Evolutionary conservation across 1,140 invertebrate genomes (phyloP), one percentile per base, ranked within the genome.

Genomic region (Penaeus indicus): DNA sequence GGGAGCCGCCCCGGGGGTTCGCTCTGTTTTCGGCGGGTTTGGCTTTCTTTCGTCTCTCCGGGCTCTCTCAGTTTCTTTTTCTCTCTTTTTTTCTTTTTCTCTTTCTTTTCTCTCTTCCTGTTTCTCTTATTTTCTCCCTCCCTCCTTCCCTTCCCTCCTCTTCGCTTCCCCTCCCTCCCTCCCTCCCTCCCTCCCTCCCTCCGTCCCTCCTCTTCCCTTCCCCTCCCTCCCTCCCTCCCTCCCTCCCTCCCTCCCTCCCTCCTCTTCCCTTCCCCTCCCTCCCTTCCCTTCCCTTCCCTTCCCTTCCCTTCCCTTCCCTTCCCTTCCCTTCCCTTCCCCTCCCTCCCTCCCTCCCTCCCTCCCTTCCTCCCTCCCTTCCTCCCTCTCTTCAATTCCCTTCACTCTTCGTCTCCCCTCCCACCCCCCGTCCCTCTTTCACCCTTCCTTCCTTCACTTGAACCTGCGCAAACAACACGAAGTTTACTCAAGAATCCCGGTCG

Each of bases 311-410:
- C 64, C 18, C 64, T 67, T 16, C 25, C 64, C 18, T 25, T 67
- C 64, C 81, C 54, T 38, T 54, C 63, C 60, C 61, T 32, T 61
- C 25, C 62, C 27, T 38, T 8, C n/a, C 32, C 69, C 38, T 47
- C 82, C 42, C 69, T 75, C 69, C 25, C 69, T 69, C 67, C 64
- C 82, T 42, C 62, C 16, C 62, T 13, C 32, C 64, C 62, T 67
- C 62, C 64, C 42, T 38, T 32, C 32, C 62, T 54, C 82, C 38
- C 67, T 63, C 27, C 25, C 54, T 63, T 7, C 64, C 67, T 72
- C 69, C n/a, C 69, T 72, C 69, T 75, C 69, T 32, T 42, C 75
- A 10, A n/a, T 4, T 42, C n/a, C 27, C 54, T 22, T 80, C 38
- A n/a, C 78, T 80, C 32, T 38, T 18, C n/a, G n/a, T 78, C 27